Evolutionary conservation across 2,797 vertebrate genomes (phyloP).

Genomic region (Macrochelys suwanniensis): DNA sequence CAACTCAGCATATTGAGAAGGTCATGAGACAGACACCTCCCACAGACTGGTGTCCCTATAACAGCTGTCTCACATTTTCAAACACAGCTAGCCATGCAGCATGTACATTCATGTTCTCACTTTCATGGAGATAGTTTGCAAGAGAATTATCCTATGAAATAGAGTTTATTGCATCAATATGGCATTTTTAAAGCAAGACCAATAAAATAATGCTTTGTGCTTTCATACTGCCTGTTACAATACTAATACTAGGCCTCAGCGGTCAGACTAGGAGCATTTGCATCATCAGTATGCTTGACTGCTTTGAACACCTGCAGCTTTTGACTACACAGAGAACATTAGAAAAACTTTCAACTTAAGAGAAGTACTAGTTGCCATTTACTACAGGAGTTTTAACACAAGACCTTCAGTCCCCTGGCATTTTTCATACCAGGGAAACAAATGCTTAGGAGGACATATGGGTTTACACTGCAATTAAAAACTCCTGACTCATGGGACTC

Average conservation of each 20-base stretch:
- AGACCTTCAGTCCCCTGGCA: background rate
- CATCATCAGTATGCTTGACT: background rate
- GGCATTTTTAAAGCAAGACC: background rate
- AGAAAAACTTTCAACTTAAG: background rate
- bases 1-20: background rate
- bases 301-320: background rate
- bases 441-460: background rate
- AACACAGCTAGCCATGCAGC: background rate
- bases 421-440: background rate
- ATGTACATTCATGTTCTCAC: accelerated
- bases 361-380: background rate
- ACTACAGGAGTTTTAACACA: background rate
- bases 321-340: background rate
- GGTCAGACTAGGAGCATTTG: background rate
- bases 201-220: background rate
- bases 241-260: background rate
- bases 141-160: background rate
- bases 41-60: background rate
- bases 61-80: background rate
- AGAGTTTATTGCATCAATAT: background rate
- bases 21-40: background rate
- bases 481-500: background rate
- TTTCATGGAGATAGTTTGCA: background rate
- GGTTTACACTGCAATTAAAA: background rate
- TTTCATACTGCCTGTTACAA: background rate